phyloP scores from a whole-genome alignment of 2,888 invertebrate genomes.

The Trichogramma evanescens region DNA sequence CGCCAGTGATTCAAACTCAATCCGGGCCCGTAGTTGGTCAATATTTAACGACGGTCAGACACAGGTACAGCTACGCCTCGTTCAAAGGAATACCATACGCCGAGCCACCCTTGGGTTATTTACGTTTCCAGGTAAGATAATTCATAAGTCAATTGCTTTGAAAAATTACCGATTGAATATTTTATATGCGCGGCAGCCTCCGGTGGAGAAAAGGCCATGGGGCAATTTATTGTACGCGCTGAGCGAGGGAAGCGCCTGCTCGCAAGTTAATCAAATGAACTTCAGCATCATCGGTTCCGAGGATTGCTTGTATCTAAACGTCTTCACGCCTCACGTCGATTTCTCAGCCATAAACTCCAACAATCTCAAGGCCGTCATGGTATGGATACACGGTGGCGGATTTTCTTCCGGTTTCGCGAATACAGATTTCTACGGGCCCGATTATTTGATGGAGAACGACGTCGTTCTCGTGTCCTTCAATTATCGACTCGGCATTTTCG shows the following conservation, averaged over 20 bases:
- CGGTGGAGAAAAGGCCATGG: conserved; percentile 21
- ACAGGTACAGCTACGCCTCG: conserved; percentile 21
- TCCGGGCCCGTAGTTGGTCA: conserved; percentile 29
- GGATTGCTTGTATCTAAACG: conserved; percentile 25
- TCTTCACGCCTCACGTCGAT: conserved; percentile 23
- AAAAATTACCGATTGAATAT: background rate
- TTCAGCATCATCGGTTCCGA: conserved; percentile 14
- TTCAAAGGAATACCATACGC: conserved; percentile 34
- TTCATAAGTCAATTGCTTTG: background rate
- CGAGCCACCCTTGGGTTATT: conserved; percentile 26
- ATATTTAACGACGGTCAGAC: conserved; percentile 22
- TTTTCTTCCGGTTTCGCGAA: conserved; percentile 16
- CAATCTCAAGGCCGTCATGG: conserved; percentile 22
- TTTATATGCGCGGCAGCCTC: conserved; percentile 16
- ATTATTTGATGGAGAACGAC: conserved; percentile 22
- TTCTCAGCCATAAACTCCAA: background rate
- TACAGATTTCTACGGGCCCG: conserved; percentile 14
- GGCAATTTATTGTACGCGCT: conserved; percentile 16
- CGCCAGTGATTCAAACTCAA: conserved; percentile 24
- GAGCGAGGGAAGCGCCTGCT: conserved; percentile 10
- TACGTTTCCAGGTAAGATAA: conserved; percentile 29
- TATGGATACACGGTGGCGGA: conserved; percentile 23
- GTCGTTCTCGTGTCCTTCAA: conserved; percentile 19
- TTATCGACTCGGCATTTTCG: conserved; percentile 21
- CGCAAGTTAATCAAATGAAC: conserved; percentile 7